Evolutionary conservation across 1,140 invertebrate genomes (phyloP), one percentile per base, ranked within the genome.

Genomic region (Dreissena polymorpha): DNA sequence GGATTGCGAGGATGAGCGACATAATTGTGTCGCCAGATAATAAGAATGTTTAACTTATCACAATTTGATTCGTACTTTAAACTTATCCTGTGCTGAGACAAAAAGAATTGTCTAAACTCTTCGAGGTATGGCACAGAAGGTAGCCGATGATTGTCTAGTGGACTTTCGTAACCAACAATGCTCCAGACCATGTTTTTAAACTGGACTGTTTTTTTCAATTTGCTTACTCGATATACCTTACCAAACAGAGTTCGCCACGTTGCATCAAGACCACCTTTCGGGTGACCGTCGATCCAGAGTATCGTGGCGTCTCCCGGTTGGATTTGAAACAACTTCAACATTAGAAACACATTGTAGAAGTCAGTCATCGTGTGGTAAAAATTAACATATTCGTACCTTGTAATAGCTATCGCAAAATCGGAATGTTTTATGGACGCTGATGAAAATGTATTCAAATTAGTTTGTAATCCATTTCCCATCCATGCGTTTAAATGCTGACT

Each of bases 331-430:
- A 90, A 74, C 18, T 87, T 77, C 76, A 89, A 85, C 60, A 92
- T 81, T 13, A 92, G 80, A 71, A 91, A 92, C 18, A 89, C 87
- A 70, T 91, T 92, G 77, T 87, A 92, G 73, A 87, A 91, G 80
- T 92, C 91, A 12, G 91, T 91, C 86, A 92, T 90, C 7, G 91
- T 90, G 82, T 92, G 91, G 71, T 91, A 92, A 18, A 92, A 71
- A 78, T 92, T 92, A 6, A 87, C 91, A 85, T 92, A 92, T 76
- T 92, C 91, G 79, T 91, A 91, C 29, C 91, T 77, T 69, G 82
- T 70, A 1, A 90, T 70, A 49, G 89, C 90, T 50, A 90, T 80
- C 2, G 88, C 85, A 29, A 85, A 85, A 13, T 85, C 78, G 27
- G 69, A 18, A 16, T 78, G 55, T 69, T 57, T 16, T 5, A 21